Conservation (phyloP, 2,888 invertebrate genomes). For the Cantharis flavilabris region DNA sequence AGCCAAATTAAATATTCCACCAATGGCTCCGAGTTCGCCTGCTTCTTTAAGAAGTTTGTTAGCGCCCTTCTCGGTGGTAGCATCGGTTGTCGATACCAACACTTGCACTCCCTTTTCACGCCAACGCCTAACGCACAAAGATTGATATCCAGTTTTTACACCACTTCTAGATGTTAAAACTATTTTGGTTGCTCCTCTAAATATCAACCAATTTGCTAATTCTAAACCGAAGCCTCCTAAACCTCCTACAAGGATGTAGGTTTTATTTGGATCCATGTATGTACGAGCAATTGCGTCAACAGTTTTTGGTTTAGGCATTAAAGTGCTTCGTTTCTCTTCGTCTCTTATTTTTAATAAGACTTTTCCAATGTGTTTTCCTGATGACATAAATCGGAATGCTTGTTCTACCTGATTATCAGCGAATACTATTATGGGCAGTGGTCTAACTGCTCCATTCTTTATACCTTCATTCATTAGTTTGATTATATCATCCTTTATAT, state of each 20-base stretch:
- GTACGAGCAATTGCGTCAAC: conserved; percentile 84
- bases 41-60: conserved; percentile 65
- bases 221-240: conserved; percentile 97
- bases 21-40: conserved; percentile 71
- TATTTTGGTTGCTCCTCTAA: conserved; percentile 82
- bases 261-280: conserved; percentile 79
- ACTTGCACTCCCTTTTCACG: conserved; percentile 66
- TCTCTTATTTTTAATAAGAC: conserved; percentile 88
- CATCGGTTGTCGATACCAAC: conserved; percentile 68
- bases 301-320: conserved; percentile 61
- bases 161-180: conserved; percentile 90
- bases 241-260: conserved; percentile 83
- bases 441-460: conserved; percentile 82
- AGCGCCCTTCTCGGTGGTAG: conserved; percentile 65
- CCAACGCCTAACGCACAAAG: conserved; percentile 77
- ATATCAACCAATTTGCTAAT: conserved; percentile 86
- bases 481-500: conserved; percentile 77
- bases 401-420: conserved; percentile 86
- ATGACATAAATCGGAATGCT: conserved; percentile 94
- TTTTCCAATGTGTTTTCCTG: conserved; percentile 97
- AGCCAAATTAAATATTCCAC: conserved; percentile 93
- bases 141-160: conserved; percentile 90
- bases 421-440: conserved; percentile 86
- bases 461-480: conserved; percentile 84
- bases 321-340: conserved; percentile 66